Base-by-base conservation (phyloP, 2,888 invertebrate genomes). In the Athrips mouffetella region DNA sequence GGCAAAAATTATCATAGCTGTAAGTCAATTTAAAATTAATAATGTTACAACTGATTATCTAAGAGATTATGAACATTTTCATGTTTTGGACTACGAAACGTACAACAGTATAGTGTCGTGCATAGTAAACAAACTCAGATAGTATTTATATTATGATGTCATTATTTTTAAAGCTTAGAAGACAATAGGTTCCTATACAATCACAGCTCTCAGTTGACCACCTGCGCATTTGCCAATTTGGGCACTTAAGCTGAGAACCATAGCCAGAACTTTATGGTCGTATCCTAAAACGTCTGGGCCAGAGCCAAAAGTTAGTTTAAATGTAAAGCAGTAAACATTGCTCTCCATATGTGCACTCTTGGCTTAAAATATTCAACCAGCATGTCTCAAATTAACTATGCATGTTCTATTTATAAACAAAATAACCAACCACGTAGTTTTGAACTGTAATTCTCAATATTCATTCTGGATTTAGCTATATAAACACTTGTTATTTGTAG, bases 341-440 rank as follows among this genome's bases (percentile, higher is more conserved):
- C 16, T 16, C 23, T n/a, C 41, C 41, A 42, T 42, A 42, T 42
- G 41, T 23, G 41, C 10, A 5, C 20, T 37, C 10, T 11, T 21
- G 37, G 5, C 35, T 35, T 3, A 8, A 18, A 18, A 48, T 31
- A 33, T 31, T n/a, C 29, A 25, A 18, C 10, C 8, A 11, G 11
- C 8, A 35, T 35, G 25, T 31, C 37, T 30, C 33, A 51, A 54
- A 58, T 58, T 54, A 58, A 57, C 59, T 60, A 59, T 58, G 56
- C 54, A 55, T 21, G 11, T 48, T 65, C 41, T 42, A 60, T 59
- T 58, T 55, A 57, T 62, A 65, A 55, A 51, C 30, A 50, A 50
- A 55, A 49, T 57, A 50, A 53, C 58, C 56, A 54, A 42, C 55
- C 53, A 53, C 45, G 51, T 31, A 53, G 47, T 53, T n/a, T n/a